Conservation (phyloP, 2,888 invertebrate genomes). For the Epiblema foenella region DNA sequence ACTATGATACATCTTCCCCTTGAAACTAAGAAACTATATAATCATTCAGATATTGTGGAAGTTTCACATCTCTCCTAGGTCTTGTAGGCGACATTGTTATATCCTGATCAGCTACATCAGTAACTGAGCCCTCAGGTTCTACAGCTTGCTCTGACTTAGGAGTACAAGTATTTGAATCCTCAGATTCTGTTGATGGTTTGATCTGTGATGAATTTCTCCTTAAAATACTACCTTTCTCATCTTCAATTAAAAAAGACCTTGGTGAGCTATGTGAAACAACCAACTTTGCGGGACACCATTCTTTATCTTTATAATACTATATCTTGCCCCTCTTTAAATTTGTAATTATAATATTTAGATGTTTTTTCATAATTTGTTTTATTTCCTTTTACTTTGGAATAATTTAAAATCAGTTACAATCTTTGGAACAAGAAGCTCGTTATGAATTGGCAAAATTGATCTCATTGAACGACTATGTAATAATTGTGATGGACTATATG, state of each 20-base stretch:
- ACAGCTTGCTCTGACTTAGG: too few relatives aligned
- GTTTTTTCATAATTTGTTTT: constrained; percentile 26
- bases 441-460: constrained; percentile 10
- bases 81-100: too few relatives aligned
- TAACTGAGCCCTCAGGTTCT: too few relatives aligned
- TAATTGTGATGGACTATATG: constrained; percentile 21
- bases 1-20: too few relatives aligned
- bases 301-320: constrained; percentile 11
- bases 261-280: constrained; percentile 2
- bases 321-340: constrained; percentile 15
- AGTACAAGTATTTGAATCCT: too few relatives aligned
- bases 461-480: constrained; percentile 1
- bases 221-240: constrained; percentile 13
- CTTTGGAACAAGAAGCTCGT: constrained; percentile 14
- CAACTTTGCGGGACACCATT: constrained; percentile 10
- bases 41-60: too few relatives aligned
- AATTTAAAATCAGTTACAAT: constrained; percentile 6
- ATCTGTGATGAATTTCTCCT: constrained; percentile 16
- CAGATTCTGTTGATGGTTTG: constrained; percentile 1
- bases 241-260: constrained; percentile 11
- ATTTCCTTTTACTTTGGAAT: constrained; percentile 20
- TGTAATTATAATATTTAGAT: constrained; percentile 2
- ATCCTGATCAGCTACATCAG: too few relatives aligned
- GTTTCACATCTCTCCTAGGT: too few relatives aligned
- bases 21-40: too few relatives aligned